A percentile compares a stretch with the other conserved stretches of the same genome.
phyloP scores from a whole-genome alignment of 2,113 vertebrate genomes.

The Rissa tridactyla region DNA sequence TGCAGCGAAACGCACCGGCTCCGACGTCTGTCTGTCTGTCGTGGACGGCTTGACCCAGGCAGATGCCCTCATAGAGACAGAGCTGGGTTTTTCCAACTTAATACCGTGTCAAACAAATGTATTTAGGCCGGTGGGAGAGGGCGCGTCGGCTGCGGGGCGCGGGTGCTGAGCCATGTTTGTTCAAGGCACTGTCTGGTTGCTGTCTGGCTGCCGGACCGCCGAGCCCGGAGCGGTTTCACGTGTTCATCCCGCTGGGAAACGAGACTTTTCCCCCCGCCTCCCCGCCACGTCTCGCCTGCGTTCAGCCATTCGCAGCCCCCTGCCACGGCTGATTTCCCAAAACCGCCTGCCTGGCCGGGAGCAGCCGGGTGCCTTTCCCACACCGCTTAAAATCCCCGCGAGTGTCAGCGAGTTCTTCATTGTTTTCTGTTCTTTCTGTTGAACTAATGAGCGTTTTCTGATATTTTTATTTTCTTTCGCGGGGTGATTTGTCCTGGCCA shows the following conservation, averaged over 20 bases:
- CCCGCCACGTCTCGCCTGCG: neutral
- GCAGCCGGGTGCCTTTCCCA: neutral
- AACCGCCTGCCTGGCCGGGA: neutral
- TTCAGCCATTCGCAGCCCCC: neutral
- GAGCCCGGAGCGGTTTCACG: fast-evolving
- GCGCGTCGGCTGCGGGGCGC: fast-evolving
- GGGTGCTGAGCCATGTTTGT: neutral
- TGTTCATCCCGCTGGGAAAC: neutral
- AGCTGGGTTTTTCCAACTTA: neutral
- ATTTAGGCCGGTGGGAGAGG: neutral
- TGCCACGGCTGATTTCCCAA: neutral
- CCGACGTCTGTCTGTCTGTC: fast-evolving
- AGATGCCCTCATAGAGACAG: no score
- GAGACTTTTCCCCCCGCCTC: neutral
- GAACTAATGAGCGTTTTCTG: neutral
- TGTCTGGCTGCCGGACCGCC: neutral
- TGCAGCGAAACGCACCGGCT: fast-evolving
- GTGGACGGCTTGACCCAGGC: fast-evolving
- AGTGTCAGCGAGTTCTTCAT: neutral
- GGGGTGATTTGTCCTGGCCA: neutral
- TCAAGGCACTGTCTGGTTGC: neutral
- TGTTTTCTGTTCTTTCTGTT: constrained; percentile 18
- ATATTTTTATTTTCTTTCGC: neutral
- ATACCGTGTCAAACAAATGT: neutral
- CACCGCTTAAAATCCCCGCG: neutral